These are phyloP conservation scores for Coelogynopora nodosa DNA, from an alignment of 2,888 invertebrate species.

Conservation along the genomic window DNA sequence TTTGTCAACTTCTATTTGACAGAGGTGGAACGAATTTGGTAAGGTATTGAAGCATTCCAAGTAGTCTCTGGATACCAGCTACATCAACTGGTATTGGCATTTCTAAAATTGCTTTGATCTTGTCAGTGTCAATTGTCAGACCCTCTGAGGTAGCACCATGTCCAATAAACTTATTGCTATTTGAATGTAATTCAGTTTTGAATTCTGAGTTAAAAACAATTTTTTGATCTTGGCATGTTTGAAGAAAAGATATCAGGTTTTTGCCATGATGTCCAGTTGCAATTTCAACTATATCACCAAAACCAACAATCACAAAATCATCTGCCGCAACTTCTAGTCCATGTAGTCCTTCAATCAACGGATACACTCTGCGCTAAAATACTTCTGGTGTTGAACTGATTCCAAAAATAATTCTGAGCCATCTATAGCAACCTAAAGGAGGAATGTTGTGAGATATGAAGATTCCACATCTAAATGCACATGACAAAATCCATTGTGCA, in stretches of 20 bases:
- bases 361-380: neutral
- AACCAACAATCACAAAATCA: constrained; percentile 10
- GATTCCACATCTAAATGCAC: neutral
- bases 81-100: constrained; percentile 21
- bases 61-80: neutral
- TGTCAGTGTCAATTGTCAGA: neutral
- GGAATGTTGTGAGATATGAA: neutral
- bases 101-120: neutral
- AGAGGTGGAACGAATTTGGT: neutral
- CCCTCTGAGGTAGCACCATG: neutral
- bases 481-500: constrained; percentile 9
- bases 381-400: neutral
- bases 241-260: neutral
- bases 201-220: no score
- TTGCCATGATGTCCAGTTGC: neutral
- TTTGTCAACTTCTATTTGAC: neutral
- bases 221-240: constrained; percentile 7
- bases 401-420: neutral
- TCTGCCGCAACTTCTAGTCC: neutral
- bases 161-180: neutral
- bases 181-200: neutral
- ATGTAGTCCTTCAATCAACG: neutral
- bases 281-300: neutral
- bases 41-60: constrained; percentile 1
- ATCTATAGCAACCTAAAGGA: neutral